phyloP scores from a whole-genome alignment of 2,113 vertebrate genomes.

The Stictonetta naevosa region DNA sequence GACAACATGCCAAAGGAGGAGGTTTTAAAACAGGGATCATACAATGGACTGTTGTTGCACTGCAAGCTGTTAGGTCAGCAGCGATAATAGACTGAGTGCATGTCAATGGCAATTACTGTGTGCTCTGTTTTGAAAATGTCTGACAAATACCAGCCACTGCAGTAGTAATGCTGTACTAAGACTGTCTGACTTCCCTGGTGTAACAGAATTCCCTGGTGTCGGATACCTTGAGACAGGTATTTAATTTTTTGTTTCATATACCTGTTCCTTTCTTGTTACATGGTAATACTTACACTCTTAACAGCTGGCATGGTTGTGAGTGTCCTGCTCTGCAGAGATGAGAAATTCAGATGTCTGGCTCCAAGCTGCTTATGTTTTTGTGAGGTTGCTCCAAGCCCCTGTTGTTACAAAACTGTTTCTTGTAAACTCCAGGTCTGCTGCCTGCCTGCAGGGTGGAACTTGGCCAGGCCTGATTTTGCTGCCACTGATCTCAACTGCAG shows the following conservation, averaged over 20 bases:
- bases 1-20: neutral
- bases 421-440: neutral
- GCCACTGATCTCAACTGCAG: accelerated
- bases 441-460: neutral
- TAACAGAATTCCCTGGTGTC: accelerated
- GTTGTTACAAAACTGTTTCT: neutral
- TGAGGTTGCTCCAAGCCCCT: neutral
- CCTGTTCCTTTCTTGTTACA: neutral
- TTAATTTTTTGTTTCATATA: neutral
- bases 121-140: neutral
- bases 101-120: neutral
- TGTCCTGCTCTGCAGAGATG: neutral
- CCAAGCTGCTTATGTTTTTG: neutral
- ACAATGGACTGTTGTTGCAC: neutral
- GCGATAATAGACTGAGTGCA: neutral
- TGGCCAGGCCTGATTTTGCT: neutral
- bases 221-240: neutral
- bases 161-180: neutral
- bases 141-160: neutral
- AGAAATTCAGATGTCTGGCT: neutral
- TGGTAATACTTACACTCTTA: accelerated
- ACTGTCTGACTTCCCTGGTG: neutral
- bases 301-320: accelerated
- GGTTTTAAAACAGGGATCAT: neutral
- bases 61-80: neutral